These are phyloP conservation scores for Troides helena DNA, from an alignment of 2,888 invertebrate genomes.

Conservation along the genomic window DNA sequence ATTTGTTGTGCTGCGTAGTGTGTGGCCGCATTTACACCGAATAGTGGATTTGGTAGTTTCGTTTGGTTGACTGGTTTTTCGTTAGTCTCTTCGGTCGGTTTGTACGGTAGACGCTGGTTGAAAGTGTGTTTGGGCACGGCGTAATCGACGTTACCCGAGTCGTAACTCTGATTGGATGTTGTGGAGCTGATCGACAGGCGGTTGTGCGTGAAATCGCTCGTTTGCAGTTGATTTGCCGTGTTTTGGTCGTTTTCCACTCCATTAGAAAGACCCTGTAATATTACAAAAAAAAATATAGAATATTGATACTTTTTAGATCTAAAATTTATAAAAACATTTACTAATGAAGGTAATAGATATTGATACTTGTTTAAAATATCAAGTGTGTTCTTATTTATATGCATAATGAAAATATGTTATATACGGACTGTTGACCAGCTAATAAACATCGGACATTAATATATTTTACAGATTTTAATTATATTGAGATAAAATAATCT, in stretches of 20 bases:
- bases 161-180: conserved; percentile 72
- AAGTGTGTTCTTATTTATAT: no score
- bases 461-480: no score
- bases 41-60: conserved; percentile 69
- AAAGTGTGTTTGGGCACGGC: conserved; percentile 65
- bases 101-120: conserved; percentile 52
- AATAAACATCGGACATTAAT: no score
- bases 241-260: conserved; percentile 76
- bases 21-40: conserved; percentile 74
- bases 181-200: conserved; percentile 71
- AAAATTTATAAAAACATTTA: background rate
- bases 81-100: conserved; percentile 53
- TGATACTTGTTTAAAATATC: no score
- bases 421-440: no score
- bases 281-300: background rate
- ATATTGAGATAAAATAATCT: no score
- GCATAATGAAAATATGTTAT: no score
- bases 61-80: conserved; percentile 54
- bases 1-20: conserved; percentile 67
- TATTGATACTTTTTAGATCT: background rate
- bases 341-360: no score
- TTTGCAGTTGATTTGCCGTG: conserved; percentile 57
- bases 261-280: conserved; percentile 71
- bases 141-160: conserved; percentile 66
- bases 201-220: conserved; percentile 62